Evolutionary conservation across 2,113 vertebrate species (phyloP), one percentile per base, ranked within the genome.

Genomic region (Brachypodius melanocephalos): DNA sequence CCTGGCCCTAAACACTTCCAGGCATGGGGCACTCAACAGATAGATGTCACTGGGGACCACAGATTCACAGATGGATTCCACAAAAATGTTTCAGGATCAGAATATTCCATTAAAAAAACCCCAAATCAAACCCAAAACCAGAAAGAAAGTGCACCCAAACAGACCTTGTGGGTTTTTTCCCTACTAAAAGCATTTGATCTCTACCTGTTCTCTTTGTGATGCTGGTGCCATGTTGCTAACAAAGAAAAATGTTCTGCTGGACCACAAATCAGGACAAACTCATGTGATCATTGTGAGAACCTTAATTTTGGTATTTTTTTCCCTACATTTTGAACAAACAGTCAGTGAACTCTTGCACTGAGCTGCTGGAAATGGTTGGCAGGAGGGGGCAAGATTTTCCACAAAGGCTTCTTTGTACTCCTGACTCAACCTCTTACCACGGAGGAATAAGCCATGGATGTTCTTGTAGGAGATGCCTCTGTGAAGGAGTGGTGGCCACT

Each of bases 401-500:
- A 63, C 19, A 22, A 19, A 8, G 40, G 26, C 32, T 94, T 81
- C 73, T 77, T 74, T 55, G 77, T 73, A 63, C 2, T 10, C 55
- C 42, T 54, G 34, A 34, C 17, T 49, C 34, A 40, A n/a, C 14
- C 21, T 68, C 55, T 65, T 12, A 10, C 9, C 45, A 38, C 5
- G 0, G 48, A 68, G 45, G 13, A 54, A 11, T 19, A 29, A 69
- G 19, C 25, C 19, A 24, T 14, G 62, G 65, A 17, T 24, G 49
- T 17, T 32, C 42, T 12, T 0, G 0, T 1, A 4, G 46, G 34
- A 59, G 75, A 40, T 7, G 45, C 4, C 62, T 26, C 67, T 29
- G 25, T n/a, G 85, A 82, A 52, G 63, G 55, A 54, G 12, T 29
- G 85, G 94, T 93, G 92, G 83, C 95, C 92, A 71, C 92, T 89